Percentiles rank a stretch among this genome's conserved stretches.
phyloP scores from a whole-genome alignment of 2,113 vertebrate genomes.

The Semnornis frantzii region DNA sequence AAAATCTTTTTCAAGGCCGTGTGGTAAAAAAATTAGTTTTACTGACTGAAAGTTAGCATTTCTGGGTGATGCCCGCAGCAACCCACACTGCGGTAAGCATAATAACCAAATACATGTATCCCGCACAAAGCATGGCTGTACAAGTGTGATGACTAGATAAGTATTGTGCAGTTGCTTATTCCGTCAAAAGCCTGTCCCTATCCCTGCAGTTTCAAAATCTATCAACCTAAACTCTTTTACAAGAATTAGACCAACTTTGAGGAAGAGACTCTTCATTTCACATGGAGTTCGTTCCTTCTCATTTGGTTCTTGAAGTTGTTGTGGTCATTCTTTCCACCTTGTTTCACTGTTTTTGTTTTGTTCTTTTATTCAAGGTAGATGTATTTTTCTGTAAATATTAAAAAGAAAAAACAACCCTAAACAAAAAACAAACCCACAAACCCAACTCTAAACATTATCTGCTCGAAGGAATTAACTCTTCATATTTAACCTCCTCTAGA shows the following conservation, averaged over 20 bases:
- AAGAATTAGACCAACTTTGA: neutral
- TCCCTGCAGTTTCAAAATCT: neutral
- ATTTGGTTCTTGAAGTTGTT: neutral
- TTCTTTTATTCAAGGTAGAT: slow-evolving; percentile 34
- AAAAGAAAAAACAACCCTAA: neutral
- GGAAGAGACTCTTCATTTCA: neutral
- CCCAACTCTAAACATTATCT: neutral
- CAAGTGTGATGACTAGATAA: neutral
- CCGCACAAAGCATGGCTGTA: neutral
- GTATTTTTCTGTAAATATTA: slow-evolving; percentile 65
- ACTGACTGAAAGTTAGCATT: neutral
- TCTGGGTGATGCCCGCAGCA: neutral
- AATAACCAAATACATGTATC: neutral
- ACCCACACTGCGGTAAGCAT: neutral
- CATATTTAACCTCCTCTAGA: slow-evolving; percentile 3
- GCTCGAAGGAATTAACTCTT: neutral
- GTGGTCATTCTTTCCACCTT: neutral
- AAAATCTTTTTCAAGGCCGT: neutral
- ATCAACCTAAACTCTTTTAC: neutral
- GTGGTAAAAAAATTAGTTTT: neutral
- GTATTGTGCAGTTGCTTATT: neutral
- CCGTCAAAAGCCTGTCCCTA: neutral
- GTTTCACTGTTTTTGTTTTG: slow-evolving; percentile 8
- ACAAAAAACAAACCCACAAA: too few species aligned
- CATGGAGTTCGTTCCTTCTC: neutral